Conservation (phyloP, 2,797 vertebrate genomes). For the Xenops minutus region DNA sequence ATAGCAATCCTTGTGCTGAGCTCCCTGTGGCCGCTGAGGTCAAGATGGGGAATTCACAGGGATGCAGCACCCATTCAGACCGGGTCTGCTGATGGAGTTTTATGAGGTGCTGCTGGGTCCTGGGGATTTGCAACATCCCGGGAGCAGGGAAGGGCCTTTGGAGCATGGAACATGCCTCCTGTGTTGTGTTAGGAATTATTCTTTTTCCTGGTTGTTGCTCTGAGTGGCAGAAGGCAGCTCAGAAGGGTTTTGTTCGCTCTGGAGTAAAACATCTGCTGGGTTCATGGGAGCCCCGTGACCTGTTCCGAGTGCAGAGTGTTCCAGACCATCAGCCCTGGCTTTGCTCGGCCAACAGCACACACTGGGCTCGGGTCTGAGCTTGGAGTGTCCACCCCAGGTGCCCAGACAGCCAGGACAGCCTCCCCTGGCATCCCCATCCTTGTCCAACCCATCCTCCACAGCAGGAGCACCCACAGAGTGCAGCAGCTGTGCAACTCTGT, state of each 20-base stretch:
- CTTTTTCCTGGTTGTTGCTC: background rate
- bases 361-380: rapidly evolving
- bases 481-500: rapidly evolving
- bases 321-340: rapidly evolving
- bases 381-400: background rate
- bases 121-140: background rate
- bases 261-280: constrained; percentile 44
- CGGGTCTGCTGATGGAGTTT: background rate
- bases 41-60: constrained; percentile 17
- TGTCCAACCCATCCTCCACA: background rate
- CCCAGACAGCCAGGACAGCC: rapidly evolving
- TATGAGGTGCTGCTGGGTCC: background rate
- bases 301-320: background rate
- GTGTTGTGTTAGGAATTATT: rapidly evolving
- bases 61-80: background rate
- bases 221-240: background rate
- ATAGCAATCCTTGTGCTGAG: background rate
- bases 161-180: rapidly evolving
- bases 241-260: background rate
- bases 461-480: background rate
- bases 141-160: background rate
- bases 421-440: background rate
- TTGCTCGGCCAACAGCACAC: background rate
- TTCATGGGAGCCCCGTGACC: constrained; percentile 50
- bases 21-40: background rate